Evolutionary conservation across 2,888 invertebrate genomes (phyloP), one percentile per base, ranked within the genome.

Genomic region (Trilocha varians): DNA sequence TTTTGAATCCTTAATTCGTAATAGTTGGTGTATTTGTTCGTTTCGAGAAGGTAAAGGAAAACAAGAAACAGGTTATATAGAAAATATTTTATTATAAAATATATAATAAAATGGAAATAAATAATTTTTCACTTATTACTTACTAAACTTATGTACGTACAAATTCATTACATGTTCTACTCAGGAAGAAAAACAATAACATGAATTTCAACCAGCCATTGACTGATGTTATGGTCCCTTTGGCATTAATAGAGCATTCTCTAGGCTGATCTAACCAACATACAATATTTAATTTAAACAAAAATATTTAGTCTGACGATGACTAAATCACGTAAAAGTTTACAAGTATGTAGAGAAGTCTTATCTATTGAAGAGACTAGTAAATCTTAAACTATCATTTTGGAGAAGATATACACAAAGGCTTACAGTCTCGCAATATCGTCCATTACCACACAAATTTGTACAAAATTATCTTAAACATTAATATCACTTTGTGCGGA

Each of bases 31-130:
- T n/a, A n/a, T n/a, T n/a, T n/a, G n/a, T n/a, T n/a, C n/a, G n/a
- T 6, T 5, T 18, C 5, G 18, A 6, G 18, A 18, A 18, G 8
- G 5, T 18, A 6, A 18, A 18, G 8, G n/a, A 5, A 17, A 37
- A 18, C 17, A 17, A 18, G 9, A 13, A 14, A 14, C 17, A 15
- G 14, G 16, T n/a, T 13, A 32, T 36, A 32, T 36, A 47, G 44
- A 38, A 38, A 25, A 32, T 42, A 52, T 75, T 79, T 83, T 80
- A 78, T 77, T 82, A 80, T 59, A 75, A 78, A 77, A 72, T 55
- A 63, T 69, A 70, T 74, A 75, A 70, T 73, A 76, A 78, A 82
- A 78, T 77, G 77, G 80, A 83, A 78, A 73, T 80, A 76, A 65
- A 73, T 68, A 70, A n/a, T n/a, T 62, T 61, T 66, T 65, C 59